Evolutionary conservation across 1,140 invertebrate genomes (phyloP).

Genomic region (Diploscapter pachys): DNA sequence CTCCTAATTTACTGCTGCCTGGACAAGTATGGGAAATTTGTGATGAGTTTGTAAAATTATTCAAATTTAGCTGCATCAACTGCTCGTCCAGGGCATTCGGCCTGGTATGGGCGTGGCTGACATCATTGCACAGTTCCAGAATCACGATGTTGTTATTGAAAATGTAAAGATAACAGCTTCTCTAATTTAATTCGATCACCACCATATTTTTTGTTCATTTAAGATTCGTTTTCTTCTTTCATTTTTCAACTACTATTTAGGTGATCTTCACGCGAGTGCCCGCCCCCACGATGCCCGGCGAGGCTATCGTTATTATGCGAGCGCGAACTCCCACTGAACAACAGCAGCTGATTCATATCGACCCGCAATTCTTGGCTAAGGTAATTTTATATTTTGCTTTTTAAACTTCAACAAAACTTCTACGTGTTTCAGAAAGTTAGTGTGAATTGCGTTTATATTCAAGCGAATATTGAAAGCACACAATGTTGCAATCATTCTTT

Average conservation of each 20-base stretch:
- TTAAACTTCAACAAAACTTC: not conserved
- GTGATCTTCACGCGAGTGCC: constrained; percentile 27
- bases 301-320: constrained; percentile 25
- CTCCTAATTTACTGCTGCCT: constrained; percentile 28
- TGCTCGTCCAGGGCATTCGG: constrained; percentile 24
- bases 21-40: constrained; percentile 12
- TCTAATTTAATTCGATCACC: not conserved
- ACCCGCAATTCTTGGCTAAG: constrained; percentile 13
- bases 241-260: constrained; percentile 2
- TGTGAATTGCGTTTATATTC: too few species aligned
- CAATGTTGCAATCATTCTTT: too few species aligned
- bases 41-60: not conserved
- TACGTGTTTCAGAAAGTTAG: too few species aligned
- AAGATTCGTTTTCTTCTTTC: not conserved
- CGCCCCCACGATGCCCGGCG: constrained; percentile 4
- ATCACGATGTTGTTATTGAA: constrained; percentile 18
- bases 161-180: constrained; percentile 9
- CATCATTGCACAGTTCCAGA: constrained; percentile 30
- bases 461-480: too few species aligned
- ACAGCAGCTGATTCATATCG: constrained; percentile 3
- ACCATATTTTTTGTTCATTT: not conserved
- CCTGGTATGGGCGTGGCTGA: constrained; percentile 19
- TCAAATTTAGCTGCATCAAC: constrained; percentile 6
- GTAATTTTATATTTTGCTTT: constrained; percentile 1
- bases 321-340: constrained; percentile 11